Evolutionary conservation across 1,140 invertebrate genomes (phyloP).

Genomic region (Piezodorus guildinii): DNA sequence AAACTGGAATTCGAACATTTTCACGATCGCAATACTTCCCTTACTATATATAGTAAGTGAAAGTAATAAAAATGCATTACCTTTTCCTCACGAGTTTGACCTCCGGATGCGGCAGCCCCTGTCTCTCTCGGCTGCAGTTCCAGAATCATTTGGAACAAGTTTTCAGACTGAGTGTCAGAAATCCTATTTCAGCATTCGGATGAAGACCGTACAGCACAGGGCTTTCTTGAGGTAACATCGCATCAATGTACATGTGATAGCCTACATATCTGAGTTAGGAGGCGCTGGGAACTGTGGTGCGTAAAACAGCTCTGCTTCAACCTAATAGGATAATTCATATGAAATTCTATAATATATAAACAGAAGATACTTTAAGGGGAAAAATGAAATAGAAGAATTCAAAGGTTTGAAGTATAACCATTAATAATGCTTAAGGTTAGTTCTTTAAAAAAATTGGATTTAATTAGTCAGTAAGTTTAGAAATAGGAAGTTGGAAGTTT

Average conservation of each 20-base stretch:
- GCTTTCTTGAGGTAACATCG: conserved; percentile 73
- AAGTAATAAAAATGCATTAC: too few species aligned
- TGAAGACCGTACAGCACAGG: conserved; percentile 85
- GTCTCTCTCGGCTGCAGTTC: conserved; percentile 81
- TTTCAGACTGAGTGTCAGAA: conserved; percentile 75
- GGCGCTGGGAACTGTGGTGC: conserved; percentile 74
- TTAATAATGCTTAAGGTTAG: too few species aligned
- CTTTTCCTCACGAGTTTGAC: conserved; percentile 69
- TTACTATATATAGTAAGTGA: too few species aligned
- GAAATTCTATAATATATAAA: conserved; percentile 1
- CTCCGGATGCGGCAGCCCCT: conserved; percentile 49
- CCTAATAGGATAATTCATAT: conserved; percentile 33
- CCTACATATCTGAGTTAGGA: conserved; percentile 66
- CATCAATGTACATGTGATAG: conserved; percentile 60
- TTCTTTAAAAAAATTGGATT: too few species aligned
- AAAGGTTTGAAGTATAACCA: too few species aligned
- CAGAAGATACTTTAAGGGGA: too few species aligned
- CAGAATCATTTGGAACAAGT: conserved; percentile 77
- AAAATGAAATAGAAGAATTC: too few species aligned
- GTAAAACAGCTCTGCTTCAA: conserved; percentile 71
- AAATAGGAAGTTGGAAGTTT: too few species aligned
- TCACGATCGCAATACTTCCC: too few species aligned
- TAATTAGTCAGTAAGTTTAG: too few species aligned
- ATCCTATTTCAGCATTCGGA: conserved; percentile 90
- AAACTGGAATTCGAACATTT: too few species aligned